Percentiles rank a stretch among this genome's conserved stretches.
Conservation (phyloP, 2,113 vertebrate species). For the Stigmatopora nigra region DNA sequence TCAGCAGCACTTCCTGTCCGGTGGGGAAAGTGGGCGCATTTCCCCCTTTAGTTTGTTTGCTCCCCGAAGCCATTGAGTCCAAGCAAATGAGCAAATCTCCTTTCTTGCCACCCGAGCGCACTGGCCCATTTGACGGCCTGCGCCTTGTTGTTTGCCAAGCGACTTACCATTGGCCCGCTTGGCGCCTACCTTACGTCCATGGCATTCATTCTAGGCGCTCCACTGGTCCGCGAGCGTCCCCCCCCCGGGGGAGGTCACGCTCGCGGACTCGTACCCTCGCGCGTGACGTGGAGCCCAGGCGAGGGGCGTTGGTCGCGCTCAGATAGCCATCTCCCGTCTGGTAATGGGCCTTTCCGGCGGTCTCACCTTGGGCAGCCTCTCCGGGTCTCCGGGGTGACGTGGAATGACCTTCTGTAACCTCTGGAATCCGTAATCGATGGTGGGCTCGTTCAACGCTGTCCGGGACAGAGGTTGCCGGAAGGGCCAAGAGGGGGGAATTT, state of each 20-base stretch:
- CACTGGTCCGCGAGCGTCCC: no score
- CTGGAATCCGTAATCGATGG: conserved; percentile 64
- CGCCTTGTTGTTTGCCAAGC: conserved; percentile 54
- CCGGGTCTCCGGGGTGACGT: conserved; percentile 57
- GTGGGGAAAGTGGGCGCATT: neutral
- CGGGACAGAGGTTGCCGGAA: neutral
- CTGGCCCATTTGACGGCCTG: conserved; percentile 57
- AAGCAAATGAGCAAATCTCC: conserved; percentile 26
- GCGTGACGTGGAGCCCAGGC: no score
- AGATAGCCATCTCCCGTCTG: neutral
- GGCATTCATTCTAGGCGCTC: neutral
- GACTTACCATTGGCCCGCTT: conserved; percentile 40
- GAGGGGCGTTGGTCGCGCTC: no score
- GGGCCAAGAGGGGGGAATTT: neutral
- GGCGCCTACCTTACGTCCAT: conserved; percentile 21
- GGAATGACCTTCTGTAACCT: conserved; percentile 66
- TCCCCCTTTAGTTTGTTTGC: neutral
- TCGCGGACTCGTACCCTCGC: no score
- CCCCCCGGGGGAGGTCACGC: no score
- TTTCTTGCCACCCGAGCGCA: conserved; percentile 57
- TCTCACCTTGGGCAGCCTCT: conserved; percentile 60
- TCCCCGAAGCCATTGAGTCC: neutral
- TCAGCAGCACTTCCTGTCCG: conserved; percentile 87
- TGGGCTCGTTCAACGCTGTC: conserved; percentile 58
- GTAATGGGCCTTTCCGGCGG: conserved; percentile 8